A percentile compares a stretch with the other conserved stretches of the same genome.
Evolutionary conservation across 2,797 vertebrate species (phyloP).

Genomic region (Argyrosomus regius): DNA sequence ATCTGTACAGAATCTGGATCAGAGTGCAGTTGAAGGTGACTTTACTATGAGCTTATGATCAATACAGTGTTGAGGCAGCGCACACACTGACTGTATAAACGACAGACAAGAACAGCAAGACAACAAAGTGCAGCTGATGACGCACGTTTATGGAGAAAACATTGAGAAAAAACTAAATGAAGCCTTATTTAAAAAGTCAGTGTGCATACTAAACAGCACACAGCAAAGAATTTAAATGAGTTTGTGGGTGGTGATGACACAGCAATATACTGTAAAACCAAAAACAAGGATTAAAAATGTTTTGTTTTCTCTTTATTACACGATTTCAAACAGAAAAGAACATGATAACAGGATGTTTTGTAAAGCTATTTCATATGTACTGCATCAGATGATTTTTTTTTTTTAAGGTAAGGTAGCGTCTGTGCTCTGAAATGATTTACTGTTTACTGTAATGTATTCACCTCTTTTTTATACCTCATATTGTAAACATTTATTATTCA

Average conservation of each 20-base stretch:
- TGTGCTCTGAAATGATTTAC: too few species aligned
- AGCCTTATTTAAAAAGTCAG: not conserved
- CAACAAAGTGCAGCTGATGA: not conserved
- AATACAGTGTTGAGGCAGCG: not conserved
- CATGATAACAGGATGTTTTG: not conserved
- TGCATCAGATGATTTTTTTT: too few species aligned
- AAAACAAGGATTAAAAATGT: too few species aligned
- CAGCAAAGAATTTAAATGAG: too few species aligned
- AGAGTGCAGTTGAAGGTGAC: not conserved
- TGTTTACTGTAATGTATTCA: too few species aligned
- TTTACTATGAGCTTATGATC: constrained; percentile 2
- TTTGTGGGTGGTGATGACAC: too few species aligned
- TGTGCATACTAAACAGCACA: too few species aligned
- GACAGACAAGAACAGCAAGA: not conserved
- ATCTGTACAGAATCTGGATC: not conserved
- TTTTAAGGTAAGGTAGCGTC: too few species aligned
- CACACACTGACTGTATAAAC: not conserved
- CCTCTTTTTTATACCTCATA: not conserved
- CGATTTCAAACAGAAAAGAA: not conserved
- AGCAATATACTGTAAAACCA: too few species aligned
- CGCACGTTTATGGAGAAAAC: not conserved
- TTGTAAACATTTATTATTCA: not conserved
- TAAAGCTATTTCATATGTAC: too few species aligned
- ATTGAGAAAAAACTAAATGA: not conserved
- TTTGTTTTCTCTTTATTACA: not conserved